These are phyloP conservation scores for Quadriops clusia DNA, from an alignment of 2,888 invertebrate species.

Conservation along the genomic window DNA sequence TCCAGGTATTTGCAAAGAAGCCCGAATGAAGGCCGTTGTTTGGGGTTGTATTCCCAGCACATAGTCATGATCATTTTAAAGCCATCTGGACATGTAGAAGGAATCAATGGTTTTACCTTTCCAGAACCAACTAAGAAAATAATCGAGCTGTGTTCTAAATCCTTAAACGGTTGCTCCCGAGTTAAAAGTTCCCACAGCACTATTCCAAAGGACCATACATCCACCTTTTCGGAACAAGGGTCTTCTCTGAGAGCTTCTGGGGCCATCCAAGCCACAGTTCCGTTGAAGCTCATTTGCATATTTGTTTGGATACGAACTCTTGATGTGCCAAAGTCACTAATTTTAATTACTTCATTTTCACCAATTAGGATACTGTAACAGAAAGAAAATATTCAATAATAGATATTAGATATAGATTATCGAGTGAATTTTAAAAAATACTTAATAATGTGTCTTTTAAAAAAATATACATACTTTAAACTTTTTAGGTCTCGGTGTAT, in stretches of 20 bases:
- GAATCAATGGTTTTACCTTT: slow-evolving; percentile 83
- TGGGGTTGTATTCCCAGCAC: slow-evolving; percentile 85
- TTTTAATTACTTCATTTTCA: slow-evolving; percentile 62
- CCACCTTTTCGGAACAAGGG: slow-evolving; percentile 94
- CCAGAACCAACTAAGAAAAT: slow-evolving; percentile 98
- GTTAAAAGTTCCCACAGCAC: slow-evolving; percentile 97
- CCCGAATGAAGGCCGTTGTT: slow-evolving; percentile 81
- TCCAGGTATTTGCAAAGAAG: slow-evolving; percentile 86
- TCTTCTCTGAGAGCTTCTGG: slow-evolving; percentile 96
- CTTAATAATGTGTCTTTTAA: neutral
- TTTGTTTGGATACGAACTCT: slow-evolving; percentile 91
- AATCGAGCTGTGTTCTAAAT: slow-evolving; percentile 91
- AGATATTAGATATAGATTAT: slow-evolving; percentile 6
- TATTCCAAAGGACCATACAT: slow-evolving; percentile 97
- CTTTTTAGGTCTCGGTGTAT: slow-evolving; percentile 98
- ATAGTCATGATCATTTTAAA: slow-evolving; percentile 79
- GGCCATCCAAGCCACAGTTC: slow-evolving; percentile 99
- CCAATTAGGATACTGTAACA: slow-evolving; percentile 69
- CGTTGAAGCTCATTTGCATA: slow-evolving; percentile 95
- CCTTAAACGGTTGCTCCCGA: slow-evolving; percentile 85
- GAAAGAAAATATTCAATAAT: slow-evolving; percentile 13
- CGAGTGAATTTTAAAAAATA: slow-evolving; percentile 5
- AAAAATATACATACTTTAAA: slow-evolving; percentile 71
- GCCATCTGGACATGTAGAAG: slow-evolving; percentile 77
- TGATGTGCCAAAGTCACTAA: slow-evolving; percentile 96